Conservation (phyloP, 2,888 invertebrate species). For the Microctonus brassicae region DNA sequence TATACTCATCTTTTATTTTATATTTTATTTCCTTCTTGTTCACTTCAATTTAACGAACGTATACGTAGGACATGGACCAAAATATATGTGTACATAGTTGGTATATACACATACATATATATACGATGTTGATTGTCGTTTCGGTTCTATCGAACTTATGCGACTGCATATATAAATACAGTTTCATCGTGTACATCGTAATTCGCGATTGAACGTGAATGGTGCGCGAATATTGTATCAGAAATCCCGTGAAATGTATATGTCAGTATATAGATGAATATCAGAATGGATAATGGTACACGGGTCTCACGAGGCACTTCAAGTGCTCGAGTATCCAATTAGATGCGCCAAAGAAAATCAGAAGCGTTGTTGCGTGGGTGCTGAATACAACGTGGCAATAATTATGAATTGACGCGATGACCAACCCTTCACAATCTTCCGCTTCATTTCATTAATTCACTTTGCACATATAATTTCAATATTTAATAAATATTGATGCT, state of each 20-base stretch:
- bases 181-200: slow-evolving; percentile 27
- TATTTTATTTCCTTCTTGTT: slow-evolving; percentile 1
- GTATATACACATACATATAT: no score
- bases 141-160: background rate
- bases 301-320: slow-evolving; percentile 32
- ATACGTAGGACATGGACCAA: no score
- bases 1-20: background rate
- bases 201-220: slow-evolving; percentile 24
- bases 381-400: slow-evolving; percentile 50
- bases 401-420: slow-evolving; percentile 56
- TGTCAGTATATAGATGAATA: slow-evolving; percentile 12
- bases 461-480: background rate
- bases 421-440: slow-evolving; percentile 39
- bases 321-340: slow-evolving; percentile 52
- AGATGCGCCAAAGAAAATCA: slow-evolving; percentile 50
- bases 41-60: no score
- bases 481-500: no score
- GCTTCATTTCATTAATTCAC: background rate
- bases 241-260: slow-evolving; percentile 13
- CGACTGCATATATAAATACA: background rate
- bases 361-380: slow-evolving; percentile 50
- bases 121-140: background rate
- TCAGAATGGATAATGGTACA: slow-evolving; percentile 23
- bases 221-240: slow-evolving; percentile 23
- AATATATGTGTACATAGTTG: no score